These are phyloP conservation scores for Drosophila meridiana DNA, from an alignment of 2,888 invertebrate genomes.

Conservation along the genomic window DNA sequence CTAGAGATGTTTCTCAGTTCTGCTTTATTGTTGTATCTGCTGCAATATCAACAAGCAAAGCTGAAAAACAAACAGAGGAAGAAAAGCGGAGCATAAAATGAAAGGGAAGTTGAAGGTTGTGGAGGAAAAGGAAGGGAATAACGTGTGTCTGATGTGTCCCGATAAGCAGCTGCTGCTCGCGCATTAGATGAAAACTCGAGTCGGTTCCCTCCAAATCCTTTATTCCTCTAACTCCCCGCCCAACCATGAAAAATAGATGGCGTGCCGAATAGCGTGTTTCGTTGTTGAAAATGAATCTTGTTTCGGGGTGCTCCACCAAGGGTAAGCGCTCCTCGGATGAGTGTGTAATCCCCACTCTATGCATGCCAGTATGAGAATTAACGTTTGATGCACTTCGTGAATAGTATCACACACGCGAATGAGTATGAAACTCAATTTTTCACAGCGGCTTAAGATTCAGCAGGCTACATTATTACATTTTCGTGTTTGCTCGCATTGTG, in stretches of 20 bases:
- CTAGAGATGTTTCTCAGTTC: constrained; percentile 6
- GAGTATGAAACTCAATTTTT: constrained; percentile 33
- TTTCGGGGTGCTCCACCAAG: constrained; percentile 28
- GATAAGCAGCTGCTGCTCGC: constrained; percentile 55
- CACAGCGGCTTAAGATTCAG: constrained; percentile 4
- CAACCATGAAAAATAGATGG: constrained; percentile 38
- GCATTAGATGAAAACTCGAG: constrained; percentile 31
- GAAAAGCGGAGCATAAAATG: constrained; percentile 15
- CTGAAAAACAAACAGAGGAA: constrained; percentile 25
- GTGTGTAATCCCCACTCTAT: constrained; percentile 6
- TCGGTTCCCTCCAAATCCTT: neutral
- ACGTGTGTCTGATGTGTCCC: constrained; percentile 43
- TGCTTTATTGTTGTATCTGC: constrained; percentile 30
- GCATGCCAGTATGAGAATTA: constrained; percentile 14
- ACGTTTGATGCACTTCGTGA: constrained; percentile 38
- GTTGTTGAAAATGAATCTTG: constrained; percentile 32
- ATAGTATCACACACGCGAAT: constrained; percentile 6
- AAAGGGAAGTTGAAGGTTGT: neutral
- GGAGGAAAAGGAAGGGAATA: constrained; percentile 14
- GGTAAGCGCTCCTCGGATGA: neutral
- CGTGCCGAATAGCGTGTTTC: constrained; percentile 45
- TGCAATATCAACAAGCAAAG: constrained; percentile 49
- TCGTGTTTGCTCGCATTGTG: neutral
- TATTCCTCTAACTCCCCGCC: neutral
- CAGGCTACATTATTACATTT: neutral